Evolutionary conservation across 2,888 invertebrate species (phyloP).

Genomic region (Mesoligia furuncula): DNA sequence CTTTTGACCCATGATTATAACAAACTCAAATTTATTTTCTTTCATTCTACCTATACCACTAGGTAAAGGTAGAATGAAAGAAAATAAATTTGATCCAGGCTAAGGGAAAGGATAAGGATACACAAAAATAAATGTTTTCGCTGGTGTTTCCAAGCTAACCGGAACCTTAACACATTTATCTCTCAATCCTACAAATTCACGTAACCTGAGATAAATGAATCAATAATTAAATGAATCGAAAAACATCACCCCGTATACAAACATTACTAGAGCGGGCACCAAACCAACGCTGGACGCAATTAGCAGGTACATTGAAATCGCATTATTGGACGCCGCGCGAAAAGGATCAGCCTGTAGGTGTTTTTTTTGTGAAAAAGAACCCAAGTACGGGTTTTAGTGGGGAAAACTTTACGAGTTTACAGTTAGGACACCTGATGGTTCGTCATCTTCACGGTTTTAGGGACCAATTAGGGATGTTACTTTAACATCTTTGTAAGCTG

Average conservation of each 20-base stretch:
- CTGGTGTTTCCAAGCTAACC: neutral
- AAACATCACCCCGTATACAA: conserved; percentile 65
- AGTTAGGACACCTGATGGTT: conserved; percentile 32
- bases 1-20: too few relatives aligned
- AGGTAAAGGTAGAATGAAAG: too few relatives aligned
- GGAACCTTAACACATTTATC: neutral
- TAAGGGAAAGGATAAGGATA: neutral
- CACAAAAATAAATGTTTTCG: neutral
- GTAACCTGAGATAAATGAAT: neutral
- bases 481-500: neutral
- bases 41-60: too few relatives aligned
- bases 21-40: too few relatives aligned
- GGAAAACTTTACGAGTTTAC: conserved; percentile 40
- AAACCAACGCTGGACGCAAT: conserved; percentile 78
- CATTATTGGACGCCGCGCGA: conserved; percentile 78
- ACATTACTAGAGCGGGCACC: conserved; percentile 67
- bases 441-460: conserved; percentile 19
- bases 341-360: conserved; percentile 77
- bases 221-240: conserved; percentile 4
- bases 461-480: neutral
- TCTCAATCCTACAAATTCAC: neutral
- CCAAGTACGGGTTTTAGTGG: conserved; percentile 46
- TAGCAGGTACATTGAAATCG: conserved; percentile 83
- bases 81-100: neutral
- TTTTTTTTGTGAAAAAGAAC: conserved; percentile 67